A percentile compares a stretch with the other conserved stretches of the same genome.
Evolutionary conservation across 2,797 vertebrate species (phyloP).

Genomic region (Dermochelys coriacea): DNA sequence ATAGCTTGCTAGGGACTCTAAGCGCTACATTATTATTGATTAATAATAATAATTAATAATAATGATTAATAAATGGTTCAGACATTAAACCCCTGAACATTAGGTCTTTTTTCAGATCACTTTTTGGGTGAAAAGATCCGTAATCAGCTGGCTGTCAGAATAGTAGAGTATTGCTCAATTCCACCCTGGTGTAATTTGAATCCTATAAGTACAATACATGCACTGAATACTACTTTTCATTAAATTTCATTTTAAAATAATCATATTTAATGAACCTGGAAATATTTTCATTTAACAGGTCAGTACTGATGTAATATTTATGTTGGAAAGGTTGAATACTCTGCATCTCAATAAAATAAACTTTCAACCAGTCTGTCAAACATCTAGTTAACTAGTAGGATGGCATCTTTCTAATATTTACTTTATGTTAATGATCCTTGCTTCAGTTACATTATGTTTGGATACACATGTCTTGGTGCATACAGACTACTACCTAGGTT

Average conservation of each 20-base stretch:
- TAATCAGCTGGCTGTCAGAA: background rate
- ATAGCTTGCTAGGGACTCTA: background rate
- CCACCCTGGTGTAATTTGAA: background rate
- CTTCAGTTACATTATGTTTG: background rate
- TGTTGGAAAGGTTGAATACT: background rate
- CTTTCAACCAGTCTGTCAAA: background rate
- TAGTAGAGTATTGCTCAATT: background rate
- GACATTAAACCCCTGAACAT: background rate
- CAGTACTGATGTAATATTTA: background rate
- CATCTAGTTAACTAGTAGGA: background rate
- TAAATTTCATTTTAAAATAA: background rate
- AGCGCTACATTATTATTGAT: too few species aligned
- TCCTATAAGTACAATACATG: background rate
- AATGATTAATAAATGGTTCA: background rate
- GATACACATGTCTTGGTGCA: background rate
- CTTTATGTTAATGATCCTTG: background rate
- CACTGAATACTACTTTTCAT: background rate
- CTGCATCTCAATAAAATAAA: background rate
- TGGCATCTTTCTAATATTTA: background rate
- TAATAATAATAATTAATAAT: too few species aligned
- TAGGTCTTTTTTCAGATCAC: background rate
- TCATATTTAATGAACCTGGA: background rate
- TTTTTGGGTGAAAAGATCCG: background rate
- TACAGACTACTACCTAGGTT: background rate
- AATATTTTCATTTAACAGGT: background rate